These are phyloP conservation scores for Psilanteris sp. DNA, from an alignment of 1,140 invertebrate species.

Conservation along the genomic window DNA sequence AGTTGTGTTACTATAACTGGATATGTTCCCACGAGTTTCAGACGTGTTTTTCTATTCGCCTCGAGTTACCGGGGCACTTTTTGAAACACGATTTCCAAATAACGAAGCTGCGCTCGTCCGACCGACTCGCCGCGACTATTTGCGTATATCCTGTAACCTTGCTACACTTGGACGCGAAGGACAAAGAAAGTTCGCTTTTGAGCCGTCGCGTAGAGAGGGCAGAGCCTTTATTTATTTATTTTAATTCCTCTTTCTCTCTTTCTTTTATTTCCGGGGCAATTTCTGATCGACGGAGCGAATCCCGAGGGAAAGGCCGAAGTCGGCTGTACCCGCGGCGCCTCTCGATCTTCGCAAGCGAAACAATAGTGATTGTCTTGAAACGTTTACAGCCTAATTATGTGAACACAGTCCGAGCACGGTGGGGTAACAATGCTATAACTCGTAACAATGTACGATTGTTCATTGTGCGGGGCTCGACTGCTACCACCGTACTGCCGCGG, in stretches of 20 bases:
- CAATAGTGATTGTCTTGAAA: slow-evolving; percentile 80
- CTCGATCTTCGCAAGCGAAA: slow-evolving; percentile 69
- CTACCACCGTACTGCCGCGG: slow-evolving; percentile 34
- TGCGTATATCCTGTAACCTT: too few species aligned
- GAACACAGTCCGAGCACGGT: slow-evolving; percentile 76
- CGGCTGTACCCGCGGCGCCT: slow-evolving; percentile 45
- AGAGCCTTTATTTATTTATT: neutral
- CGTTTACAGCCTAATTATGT: slow-evolving; percentile 81
- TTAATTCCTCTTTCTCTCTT: slow-evolving; percentile 5
- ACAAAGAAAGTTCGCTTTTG: too few species aligned
- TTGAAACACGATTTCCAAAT: neutral
- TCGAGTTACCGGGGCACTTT: neutral
- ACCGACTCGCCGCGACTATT: neutral
- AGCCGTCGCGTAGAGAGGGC: too few species aligned
- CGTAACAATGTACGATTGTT: slow-evolving; percentile 81
- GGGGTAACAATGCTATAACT: slow-evolving; percentile 80
- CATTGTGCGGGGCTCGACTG: slow-evolving; percentile 73
- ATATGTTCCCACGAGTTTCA: slow-evolving; percentile 30
- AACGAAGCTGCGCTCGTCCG: too few species aligned
- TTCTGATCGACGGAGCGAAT: slow-evolving; percentile 56
- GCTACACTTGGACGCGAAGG: too few species aligned
- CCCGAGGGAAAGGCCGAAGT: slow-evolving; percentile 54
- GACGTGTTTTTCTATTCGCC: slow-evolving; percentile 10
- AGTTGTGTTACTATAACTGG: slow-evolving; percentile 19
- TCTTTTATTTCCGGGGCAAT: slow-evolving; percentile 58